Percentiles rank a stretch among this genome's conserved stretches.
phyloP scores from a whole-genome alignment of 2,797 vertebrate species.

The Jordanella pulchra region DNA sequence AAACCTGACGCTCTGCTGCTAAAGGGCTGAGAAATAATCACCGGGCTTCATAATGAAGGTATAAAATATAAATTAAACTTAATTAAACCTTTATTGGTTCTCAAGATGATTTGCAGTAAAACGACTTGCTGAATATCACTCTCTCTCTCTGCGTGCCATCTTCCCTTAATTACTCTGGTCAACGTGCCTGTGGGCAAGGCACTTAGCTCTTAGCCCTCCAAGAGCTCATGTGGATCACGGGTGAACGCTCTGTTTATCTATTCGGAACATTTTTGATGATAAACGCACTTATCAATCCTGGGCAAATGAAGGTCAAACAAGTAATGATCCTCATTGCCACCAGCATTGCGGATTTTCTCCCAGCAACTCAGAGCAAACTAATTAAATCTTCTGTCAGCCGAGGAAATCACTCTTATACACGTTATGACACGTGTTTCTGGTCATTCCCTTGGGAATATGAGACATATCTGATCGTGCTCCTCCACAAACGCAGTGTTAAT shows the following conservation, averaged over 20 bases:
- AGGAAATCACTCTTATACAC: slow-evolving; percentile 50
- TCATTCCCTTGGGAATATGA: slow-evolving; percentile 63
- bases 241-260: slow-evolving; percentile 13
- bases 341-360: slow-evolving; percentile 31
- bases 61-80: background rate
- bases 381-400: slow-evolving; percentile 67
- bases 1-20: background rate
- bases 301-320: slow-evolving; percentile 57
- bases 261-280: slow-evolving; percentile 6
- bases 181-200: slow-evolving; percentile 36
- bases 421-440: slow-evolving; percentile 68
- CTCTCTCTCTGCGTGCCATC: slow-evolving; percentile 6
- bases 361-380: slow-evolving; percentile 58
- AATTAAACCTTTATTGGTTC: slow-evolving; percentile 23
- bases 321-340: slow-evolving; percentile 48
- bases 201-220: slow-evolving; percentile 22
- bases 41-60: background rate
- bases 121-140: slow-evolving; percentile 16
- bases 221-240: slow-evolving; percentile 37
- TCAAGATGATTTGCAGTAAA: slow-evolving; percentile 37
- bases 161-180: slow-evolving; percentile 14
- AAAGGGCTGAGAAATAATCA: background rate
- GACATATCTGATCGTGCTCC: slow-evolving; percentile 46
- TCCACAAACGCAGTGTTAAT: slow-evolving; percentile 48
- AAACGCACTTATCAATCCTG: slow-evolving; percentile 26